Base-by-base conservation (phyloP, 1,140 invertebrate species). In the Drosophila oshimai region DNA sequence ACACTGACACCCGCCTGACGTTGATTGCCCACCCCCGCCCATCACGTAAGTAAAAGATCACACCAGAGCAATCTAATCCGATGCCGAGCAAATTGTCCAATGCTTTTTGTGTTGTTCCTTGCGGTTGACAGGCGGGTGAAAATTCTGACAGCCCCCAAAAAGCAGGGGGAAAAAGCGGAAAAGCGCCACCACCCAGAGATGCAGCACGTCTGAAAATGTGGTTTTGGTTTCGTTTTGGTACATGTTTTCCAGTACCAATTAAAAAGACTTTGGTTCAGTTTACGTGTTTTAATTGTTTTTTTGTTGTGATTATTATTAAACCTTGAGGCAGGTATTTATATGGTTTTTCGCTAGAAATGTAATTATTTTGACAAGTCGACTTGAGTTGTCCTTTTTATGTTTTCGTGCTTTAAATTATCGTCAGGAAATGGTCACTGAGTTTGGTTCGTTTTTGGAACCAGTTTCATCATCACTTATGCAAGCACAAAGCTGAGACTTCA, bases 91-190 rank as follows among this genome's bases (percentile, higher is more conserved):
- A 74, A 74, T 78, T 77, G 62, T 78, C 46, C 54, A 47, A 49
- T 22, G 44, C 34, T 73, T 68, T 60, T 50, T 80, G 55, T 53
- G 22, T 44, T 46, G 49, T 68, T 62, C 34, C 15, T 73, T 81
- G 77, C 39, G 78, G 73, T 77, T 81, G 77, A 69, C 72, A 81
- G 55, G 20, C 67, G 37, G 41, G 34, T 13, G 31, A 37, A 50
- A 22, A 31, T 39, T 50, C 58, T 70, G 61, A 65, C 58, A 50
- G 44, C 9, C 13, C 18, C 18, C 1, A 24, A 58, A 47, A 39
- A 13, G 9, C 26, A 1, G 10, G 33, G 3, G 7, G 22, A 5
- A 4, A 46, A 12, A 24, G 41, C 13, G 28, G 3, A 3, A 12
- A 10, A 15, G 18, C 4, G 20, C 0, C 15, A 15, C 13, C 4